phyloP scores from a whole-genome alignment of 2,113 vertebrate genomes.

The Myanophis thanlyinensis region DNA sequence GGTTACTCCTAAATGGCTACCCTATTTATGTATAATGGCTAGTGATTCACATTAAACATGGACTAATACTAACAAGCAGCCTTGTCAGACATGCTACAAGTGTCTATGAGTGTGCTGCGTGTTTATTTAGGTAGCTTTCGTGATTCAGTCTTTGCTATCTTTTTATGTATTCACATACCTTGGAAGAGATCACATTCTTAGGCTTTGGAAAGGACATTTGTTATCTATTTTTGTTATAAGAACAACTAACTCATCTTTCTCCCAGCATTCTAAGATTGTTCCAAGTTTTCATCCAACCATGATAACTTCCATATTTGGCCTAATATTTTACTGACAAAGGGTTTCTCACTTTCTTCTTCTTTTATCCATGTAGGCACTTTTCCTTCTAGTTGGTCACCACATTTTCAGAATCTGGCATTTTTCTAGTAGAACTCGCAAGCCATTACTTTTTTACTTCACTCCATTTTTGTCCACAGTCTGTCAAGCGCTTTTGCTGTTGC shows the following conservation, averaged over 20 bases:
- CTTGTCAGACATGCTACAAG: not conserved
- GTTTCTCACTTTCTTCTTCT: too few species aligned
- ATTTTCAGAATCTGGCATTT: not conserved
- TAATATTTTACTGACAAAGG: too few species aligned
- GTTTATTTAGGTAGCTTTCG: not conserved
- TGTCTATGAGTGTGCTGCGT: not conserved
- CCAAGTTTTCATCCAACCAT: too few species aligned
- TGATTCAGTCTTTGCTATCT: not conserved
- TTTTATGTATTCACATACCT: too few species aligned
- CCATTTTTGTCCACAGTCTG: not conserved
- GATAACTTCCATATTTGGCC: too few species aligned
- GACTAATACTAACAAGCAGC: not conserved
- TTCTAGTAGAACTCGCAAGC: not conserved
- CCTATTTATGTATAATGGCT: not conserved
- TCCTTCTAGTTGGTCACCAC: not conserved
- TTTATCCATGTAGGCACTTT: not conserved
- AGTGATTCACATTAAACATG: not conserved
- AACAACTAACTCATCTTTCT: too few species aligned
- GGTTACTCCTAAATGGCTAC: not conserved
- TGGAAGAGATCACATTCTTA: too few species aligned
- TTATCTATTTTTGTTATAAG: too few species aligned
- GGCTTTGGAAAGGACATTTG: too few species aligned
- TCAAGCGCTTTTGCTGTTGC: too few species aligned
- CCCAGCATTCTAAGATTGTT: too few species aligned
- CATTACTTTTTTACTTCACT: not conserved